Evolutionary conservation across 2,113 vertebrate genomes (phyloP).

Genomic region (Phyllopteryx taeniolatus): DNA sequence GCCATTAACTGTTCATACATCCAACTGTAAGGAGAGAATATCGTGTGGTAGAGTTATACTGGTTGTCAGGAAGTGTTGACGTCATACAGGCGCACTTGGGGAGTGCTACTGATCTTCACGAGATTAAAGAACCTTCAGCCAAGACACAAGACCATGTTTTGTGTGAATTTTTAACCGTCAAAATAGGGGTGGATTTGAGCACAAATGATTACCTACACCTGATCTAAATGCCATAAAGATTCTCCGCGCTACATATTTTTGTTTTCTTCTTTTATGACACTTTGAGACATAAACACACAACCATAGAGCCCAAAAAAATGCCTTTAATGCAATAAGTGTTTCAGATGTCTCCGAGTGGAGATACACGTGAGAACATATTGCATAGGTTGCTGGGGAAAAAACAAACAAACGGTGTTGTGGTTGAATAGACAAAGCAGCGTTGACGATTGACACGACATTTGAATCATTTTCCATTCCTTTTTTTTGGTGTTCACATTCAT

Average conservation of each 20-base stretch:
- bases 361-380: background rate
- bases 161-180: too few species aligned
- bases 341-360: too few species aligned
- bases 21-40: background rate
- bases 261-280: background rate
- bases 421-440: background rate
- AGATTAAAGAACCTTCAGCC: background rate
- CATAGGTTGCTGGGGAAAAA: background rate
- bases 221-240: background rate
- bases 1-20: background rate
- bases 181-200: too few species aligned
- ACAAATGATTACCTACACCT: background rate
- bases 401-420: background rate
- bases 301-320: too few species aligned
- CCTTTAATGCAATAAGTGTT: too few species aligned
- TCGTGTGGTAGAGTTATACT: background rate
- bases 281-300: too few species aligned
- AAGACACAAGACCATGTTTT: too few species aligned
- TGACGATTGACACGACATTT: conserved; percentile 31
- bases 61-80: background rate
- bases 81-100: background rate
- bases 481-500: conserved; percentile 46
- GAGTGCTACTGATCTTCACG: background rate
- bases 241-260: background rate
- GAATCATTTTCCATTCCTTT: conserved; percentile 30